Percentiles rank a stretch among this genome's conserved stretches.
phyloP scores from a whole-genome alignment of 2,888 invertebrate genomes.

The Digitonthophagus gazella region DNA sequence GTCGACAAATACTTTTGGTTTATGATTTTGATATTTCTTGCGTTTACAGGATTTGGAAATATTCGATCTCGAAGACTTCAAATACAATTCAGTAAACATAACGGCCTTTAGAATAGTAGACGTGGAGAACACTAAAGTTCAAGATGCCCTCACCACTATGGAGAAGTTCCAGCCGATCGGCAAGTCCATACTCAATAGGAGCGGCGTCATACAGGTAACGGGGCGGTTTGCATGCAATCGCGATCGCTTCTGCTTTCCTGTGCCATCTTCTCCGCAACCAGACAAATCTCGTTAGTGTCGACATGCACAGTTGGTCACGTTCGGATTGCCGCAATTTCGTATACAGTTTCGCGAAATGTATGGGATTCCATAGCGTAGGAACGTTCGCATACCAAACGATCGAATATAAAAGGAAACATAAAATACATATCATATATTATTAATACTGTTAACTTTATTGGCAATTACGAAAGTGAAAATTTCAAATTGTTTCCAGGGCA shows the following conservation, averaged over 20 bases:
- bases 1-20: too few relatives aligned
- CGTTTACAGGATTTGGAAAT: slow-evolving; percentile 74
- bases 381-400: too few relatives aligned
- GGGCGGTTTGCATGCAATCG: slow-evolving; percentile 6
- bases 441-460: too few relatives aligned
- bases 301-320: neutral
- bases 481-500: neutral
- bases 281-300: neutral
- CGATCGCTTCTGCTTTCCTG: slow-evolving; percentile 16
- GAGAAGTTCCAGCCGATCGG: slow-evolving; percentile 85
- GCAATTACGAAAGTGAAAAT: neutral
- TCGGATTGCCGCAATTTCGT: neutral
- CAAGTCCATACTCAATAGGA: slow-evolving; percentile 69
- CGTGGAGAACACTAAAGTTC: slow-evolving; percentile 71
- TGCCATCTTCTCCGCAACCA: too few relatives aligned
- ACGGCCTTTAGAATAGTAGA: slow-evolving; percentile 83
- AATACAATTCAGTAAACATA: slow-evolving; percentile 75
- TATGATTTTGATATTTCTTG: neutral
- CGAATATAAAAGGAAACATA: too few relatives aligned
- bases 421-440: too few relatives aligned
- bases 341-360: neutral
- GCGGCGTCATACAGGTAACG: slow-evolving; percentile 64
- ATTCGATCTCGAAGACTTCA: slow-evolving; percentile 72
- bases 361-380: neutral
- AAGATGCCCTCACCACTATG: slow-evolving; percentile 78